These are phyloP conservation scores for Antigone vipio DNA, from an alignment of 2,113 vertebrate genomes.

Conservation along the genomic window DNA sequence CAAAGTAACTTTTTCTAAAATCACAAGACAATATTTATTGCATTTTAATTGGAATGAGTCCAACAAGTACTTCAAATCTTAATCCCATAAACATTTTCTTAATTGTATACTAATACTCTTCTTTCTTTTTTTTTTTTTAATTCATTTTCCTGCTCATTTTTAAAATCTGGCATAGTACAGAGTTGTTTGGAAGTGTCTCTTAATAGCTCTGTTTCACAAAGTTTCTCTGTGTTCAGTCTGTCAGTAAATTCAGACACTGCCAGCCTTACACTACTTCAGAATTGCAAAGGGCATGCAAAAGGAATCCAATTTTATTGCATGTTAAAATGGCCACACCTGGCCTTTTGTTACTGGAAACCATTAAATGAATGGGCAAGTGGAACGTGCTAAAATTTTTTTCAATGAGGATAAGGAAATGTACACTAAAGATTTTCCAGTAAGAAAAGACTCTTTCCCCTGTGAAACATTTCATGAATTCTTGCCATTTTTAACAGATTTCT, in stretches of 20 bases:
- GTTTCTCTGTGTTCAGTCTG: neutral
- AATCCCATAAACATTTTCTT: neutral
- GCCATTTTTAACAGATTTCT: neutral
- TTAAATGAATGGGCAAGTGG: neutral
- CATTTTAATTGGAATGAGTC: neutral
- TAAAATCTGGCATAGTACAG: neutral
- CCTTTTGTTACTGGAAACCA: neutral
- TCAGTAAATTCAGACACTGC: neutral
- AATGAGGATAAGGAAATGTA: neutral
- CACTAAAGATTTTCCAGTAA: neutral
- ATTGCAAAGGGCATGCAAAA: neutral
- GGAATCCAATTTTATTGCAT: neutral
- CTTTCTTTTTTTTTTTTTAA: neutral
- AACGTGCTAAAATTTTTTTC: neutral
- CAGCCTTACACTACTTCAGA: neutral
- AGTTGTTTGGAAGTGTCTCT: neutral
- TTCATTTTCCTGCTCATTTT: neutral
- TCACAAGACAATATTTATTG: neutral
- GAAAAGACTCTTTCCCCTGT: neutral
- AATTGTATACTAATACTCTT: neutral
- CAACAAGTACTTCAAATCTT: neutral
- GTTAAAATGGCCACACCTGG: neutral
- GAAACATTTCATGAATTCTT: neutral
- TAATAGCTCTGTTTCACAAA: neutral
- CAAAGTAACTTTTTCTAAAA: neutral